Conservation (phyloP, 2,888 invertebrate species). For the Lasioglossum marginatum region DNA sequence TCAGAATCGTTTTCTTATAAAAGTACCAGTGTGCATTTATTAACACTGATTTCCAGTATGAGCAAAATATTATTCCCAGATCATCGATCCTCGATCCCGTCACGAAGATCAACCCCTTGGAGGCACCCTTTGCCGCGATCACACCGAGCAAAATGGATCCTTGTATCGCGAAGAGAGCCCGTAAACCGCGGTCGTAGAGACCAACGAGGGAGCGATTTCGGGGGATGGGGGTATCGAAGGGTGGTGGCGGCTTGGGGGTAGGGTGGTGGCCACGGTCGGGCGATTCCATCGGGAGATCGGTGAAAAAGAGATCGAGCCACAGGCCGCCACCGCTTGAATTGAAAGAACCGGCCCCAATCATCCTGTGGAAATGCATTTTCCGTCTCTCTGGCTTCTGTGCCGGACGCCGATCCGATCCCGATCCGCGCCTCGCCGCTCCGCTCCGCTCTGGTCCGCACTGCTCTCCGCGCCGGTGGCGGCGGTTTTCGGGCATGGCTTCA, state of each 20-base stretch:
- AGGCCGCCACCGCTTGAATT: constrained; percentile 68
- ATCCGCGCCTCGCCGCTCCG: constrained; percentile 33
- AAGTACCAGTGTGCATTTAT: too few relatives aligned
- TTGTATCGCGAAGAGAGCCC: constrained; percentile 14
- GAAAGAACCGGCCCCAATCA: constrained; percentile 70
- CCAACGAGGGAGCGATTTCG: neutral
- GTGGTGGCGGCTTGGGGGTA: neutral
- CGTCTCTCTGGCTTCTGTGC: constrained; percentile 68
- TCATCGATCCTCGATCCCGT: neutral
- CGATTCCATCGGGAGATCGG: constrained; percentile 49
- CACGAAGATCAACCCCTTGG: neutral
- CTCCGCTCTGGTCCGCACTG: constrained; percentile 17
- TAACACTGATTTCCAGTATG: too few relatives aligned
- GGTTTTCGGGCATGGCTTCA: constrained; percentile 63
- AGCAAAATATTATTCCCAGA: neutral
- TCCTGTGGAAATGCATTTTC: constrained; percentile 71
- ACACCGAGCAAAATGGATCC: constrained; percentile 17
- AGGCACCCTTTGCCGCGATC: neutral
- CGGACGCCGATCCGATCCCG: constrained; percentile 43
- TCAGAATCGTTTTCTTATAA: too few relatives aligned
- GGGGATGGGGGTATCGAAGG: neutral
- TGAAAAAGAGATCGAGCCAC: constrained; percentile 57
- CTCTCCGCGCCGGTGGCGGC: constrained; percentile 56
- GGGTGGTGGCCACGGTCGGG: constrained; percentile 13
- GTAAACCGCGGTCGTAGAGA: constrained; percentile 19